A percentile compares a stretch with the other conserved stretches of the same genome.
Conservation (phyloP, 2,888 invertebrate genomes). For the Lapara coniferarum region DNA sequence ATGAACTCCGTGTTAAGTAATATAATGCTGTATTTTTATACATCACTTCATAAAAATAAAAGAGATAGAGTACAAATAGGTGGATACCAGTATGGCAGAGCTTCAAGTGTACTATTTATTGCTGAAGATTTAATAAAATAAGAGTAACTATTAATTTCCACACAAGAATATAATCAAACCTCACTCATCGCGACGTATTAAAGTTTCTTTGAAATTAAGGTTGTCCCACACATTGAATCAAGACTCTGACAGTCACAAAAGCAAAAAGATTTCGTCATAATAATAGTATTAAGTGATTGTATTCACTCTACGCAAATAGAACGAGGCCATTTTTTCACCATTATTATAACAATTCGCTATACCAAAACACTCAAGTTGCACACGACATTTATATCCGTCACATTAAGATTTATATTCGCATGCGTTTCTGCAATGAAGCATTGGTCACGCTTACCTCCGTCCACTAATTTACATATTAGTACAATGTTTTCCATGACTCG, state of each 20-base stretch:
- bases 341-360: conserved; percentile 11
- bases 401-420: neutral
- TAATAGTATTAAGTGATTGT: conserved; percentile 28
- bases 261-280: neutral
- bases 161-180: too few relatives aligned
- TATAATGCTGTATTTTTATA: neutral
- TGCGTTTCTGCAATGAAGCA: conserved; percentile 1
- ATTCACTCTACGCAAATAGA: conserved; percentile 33
- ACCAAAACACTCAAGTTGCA: neutral
- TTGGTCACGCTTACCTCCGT: neutral
- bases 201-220: too few relatives aligned
- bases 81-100: too few relatives aligned
- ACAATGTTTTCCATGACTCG: neutral
- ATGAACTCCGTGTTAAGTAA: neutral
- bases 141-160: too few relatives aligned
- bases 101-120: too few relatives aligned
- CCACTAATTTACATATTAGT: conserved; percentile 7
- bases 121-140: too few relatives aligned
- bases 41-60: neutral
- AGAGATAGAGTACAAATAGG: too few relatives aligned
- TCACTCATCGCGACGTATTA: too few relatives aligned
- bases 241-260: neutral
- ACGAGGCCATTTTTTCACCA: conserved; percentile 34
- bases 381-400: conserved; percentile 8
- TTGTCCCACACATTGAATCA: too few relatives aligned